phyloP scores from a whole-genome alignment of 2,113 vertebrate genomes.

The Pithys albifrons region DNA sequence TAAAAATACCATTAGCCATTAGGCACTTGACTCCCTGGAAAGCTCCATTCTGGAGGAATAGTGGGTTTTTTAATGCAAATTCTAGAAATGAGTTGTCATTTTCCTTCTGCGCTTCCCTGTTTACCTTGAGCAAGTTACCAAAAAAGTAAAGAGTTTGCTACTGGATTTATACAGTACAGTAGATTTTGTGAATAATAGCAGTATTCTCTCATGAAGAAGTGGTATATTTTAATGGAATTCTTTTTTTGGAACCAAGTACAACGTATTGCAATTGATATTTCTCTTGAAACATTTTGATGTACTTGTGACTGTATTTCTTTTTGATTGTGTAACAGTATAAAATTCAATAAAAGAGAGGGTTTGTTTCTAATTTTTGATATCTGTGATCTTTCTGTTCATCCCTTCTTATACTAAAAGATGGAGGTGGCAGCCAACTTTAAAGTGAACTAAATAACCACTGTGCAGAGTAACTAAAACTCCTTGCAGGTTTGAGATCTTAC shows the following conservation, averaged over 20 bases:
- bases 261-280: conserved; percentile 49
- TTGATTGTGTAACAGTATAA: conserved; percentile 67
- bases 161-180: conserved; percentile 56
- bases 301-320: conserved; percentile 70
- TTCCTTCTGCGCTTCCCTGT: conserved; percentile 49
- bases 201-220: conserved; percentile 68
- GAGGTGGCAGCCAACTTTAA: not conserved
- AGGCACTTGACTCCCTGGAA: not conserved
- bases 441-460: not conserved
- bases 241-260: conserved; percentile 68
- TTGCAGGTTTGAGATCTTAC: not conserved
- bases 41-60: not conserved
- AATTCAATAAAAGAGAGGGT: conserved; percentile 68
- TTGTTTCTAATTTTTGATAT: conserved; percentile 43
- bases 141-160: conserved; percentile 54
- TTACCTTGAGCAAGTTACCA: conserved; percentile 65
- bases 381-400: not conserved
- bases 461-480: not conserved
- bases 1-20: not conserved
- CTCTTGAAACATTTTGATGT: conserved; percentile 63
- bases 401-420: not conserved
- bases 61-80: not conserved
- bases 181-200: conserved; percentile 68
- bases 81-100: not conserved
- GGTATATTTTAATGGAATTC: conserved; percentile 68